Evolutionary conservation across 2,113 vertebrate species (phyloP).

Genomic region (Zapornia atra): DNA sequence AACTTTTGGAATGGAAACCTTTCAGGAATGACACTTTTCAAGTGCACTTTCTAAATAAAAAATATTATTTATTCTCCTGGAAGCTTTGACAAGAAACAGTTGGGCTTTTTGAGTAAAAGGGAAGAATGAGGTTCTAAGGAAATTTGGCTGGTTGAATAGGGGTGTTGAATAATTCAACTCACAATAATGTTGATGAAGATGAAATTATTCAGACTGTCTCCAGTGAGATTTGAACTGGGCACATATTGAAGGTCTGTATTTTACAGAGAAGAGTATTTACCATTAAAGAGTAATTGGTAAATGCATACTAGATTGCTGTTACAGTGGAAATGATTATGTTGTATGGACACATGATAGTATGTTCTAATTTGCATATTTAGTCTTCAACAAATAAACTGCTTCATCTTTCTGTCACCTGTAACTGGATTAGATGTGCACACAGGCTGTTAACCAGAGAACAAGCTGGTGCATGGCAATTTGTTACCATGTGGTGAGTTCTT

Average conservation of each 20-base stretch:
- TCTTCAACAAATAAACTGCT: not conserved
- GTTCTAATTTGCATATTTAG: not conserved
- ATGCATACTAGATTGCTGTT: not conserved
- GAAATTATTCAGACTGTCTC: not conserved
- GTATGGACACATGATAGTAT: not conserved
- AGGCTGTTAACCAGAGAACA: not conserved
- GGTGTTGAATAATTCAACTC: conserved; percentile 11
- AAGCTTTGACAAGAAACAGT: conserved; percentile 23
- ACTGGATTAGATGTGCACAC: not conserved
- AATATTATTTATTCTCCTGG: conserved; percentile 26
- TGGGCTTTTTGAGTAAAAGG: conserved; percentile 35
- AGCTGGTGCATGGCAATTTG: not conserved
- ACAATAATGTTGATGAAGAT: conserved; percentile 38
- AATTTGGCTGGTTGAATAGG: conserved; percentile 33
- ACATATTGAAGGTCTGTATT: conserved; percentile 30
- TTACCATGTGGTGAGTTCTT: not conserved
- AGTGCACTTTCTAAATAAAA: not conserved
- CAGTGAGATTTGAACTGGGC: conserved; percentile 45
- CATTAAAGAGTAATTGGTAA: not conserved
- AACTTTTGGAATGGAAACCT: not conserved
- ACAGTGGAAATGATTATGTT: not conserved
- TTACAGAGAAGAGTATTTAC: conserved; percentile 10
- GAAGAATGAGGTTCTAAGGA: conserved; percentile 41
- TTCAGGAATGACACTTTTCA: not conserved
- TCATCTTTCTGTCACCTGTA: not conserved